A percentile compares a stretch with the other conserved stretches of the same genome.
These are phyloP conservation scores for Pycnomerus fuliginosus DNA, from an alignment of 2,888 invertebrate species.

Conservation along the genomic window DNA sequence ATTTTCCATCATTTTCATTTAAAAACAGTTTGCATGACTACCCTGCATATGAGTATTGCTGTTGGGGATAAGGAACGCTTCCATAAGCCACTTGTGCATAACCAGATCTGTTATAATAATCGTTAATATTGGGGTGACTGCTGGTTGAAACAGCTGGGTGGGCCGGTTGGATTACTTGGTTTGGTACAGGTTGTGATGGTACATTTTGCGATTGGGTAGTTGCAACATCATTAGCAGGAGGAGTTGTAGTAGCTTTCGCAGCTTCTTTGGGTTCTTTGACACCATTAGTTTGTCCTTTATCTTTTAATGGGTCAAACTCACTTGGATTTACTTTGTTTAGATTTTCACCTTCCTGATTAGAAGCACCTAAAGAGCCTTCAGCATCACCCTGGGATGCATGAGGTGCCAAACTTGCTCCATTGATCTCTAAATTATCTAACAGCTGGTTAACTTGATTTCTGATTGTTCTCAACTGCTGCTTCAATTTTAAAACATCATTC, in stretches of 20 bases:
- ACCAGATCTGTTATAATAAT: constrained; percentile 42
- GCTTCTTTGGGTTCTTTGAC: constrained; percentile 39
- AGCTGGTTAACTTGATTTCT: constrained; percentile 61
- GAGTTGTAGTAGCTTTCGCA: constrained; percentile 37
- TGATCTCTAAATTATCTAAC: constrained; percentile 58
- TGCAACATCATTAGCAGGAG: constrained; percentile 31
- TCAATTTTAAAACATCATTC: constrained; percentile 54
- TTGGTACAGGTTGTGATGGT: constrained; percentile 37
- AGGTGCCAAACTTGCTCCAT: constrained; percentile 14
- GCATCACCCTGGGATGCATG: neutral
- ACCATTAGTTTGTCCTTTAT: constrained; percentile 44
- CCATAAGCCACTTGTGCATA: constrained; percentile 42
- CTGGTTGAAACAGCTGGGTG: constrained; percentile 37
- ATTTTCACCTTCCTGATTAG: too few relatives aligned
- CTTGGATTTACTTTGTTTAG: constrained; percentile 54
- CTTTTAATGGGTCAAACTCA: constrained; percentile 62
- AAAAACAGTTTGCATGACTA: constrained; percentile 23
- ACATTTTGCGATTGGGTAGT: constrained; percentile 31
- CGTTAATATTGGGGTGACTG: constrained; percentile 35
- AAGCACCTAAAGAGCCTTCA: neutral
- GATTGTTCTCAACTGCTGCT: constrained; percentile 52
- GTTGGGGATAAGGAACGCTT: constrained; percentile 43
- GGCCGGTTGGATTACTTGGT: constrained; percentile 32
- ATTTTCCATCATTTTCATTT: constrained; percentile 22
- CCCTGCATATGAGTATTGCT: constrained; percentile 39